Percentiles rank a stretch among this genome's conserved stretches.
These are phyloP conservation scores for Botia almorhae DNA, from an alignment of 2,797 vertebrate genomes.

Conservation along the genomic window DNA sequence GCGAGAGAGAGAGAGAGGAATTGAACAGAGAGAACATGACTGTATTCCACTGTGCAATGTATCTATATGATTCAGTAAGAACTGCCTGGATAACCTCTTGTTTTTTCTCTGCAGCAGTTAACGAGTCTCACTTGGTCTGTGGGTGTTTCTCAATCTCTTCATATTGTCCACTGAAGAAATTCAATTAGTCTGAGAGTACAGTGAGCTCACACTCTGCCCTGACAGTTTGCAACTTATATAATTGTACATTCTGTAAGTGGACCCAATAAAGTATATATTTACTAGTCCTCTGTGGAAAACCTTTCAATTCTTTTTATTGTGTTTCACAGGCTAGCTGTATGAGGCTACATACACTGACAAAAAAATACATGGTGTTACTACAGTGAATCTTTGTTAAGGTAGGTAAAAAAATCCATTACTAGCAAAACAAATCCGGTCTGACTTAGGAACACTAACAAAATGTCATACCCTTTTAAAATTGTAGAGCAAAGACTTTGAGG, in stretches of 20 bases:
- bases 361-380: not conserved
- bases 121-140: slow-evolving; percentile 22
- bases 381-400: not conserved
- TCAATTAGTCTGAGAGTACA: slow-evolving; percentile 23
- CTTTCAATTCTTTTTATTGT: slow-evolving; percentile 7
- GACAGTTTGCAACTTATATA: slow-evolving; percentile 30
- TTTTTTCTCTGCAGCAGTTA: slow-evolving; percentile 2
- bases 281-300: slow-evolving; percentile 21
- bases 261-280: slow-evolving; percentile 25
- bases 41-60: slow-evolving; percentile 21
- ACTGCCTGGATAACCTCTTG: slow-evolving; percentile 14
- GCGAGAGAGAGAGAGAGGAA: not conserved
- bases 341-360: not conserved
- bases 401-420: not conserved
- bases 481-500: not conserved
- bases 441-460: not conserved
- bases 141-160: slow-evolving; percentile 6
- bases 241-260: slow-evolving; percentile 23
- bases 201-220: not conserved
- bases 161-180: slow-evolving; percentile 23
- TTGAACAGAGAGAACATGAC: slow-evolving; percentile 4
- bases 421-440: not conserved
- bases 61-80: slow-evolving; percentile 20
- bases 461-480: not conserved
- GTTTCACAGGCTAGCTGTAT: not conserved